Evolutionary conservation across 2,797 vertebrate genomes (phyloP).

Genomic region (Phylloscopus collybita): DNA sequence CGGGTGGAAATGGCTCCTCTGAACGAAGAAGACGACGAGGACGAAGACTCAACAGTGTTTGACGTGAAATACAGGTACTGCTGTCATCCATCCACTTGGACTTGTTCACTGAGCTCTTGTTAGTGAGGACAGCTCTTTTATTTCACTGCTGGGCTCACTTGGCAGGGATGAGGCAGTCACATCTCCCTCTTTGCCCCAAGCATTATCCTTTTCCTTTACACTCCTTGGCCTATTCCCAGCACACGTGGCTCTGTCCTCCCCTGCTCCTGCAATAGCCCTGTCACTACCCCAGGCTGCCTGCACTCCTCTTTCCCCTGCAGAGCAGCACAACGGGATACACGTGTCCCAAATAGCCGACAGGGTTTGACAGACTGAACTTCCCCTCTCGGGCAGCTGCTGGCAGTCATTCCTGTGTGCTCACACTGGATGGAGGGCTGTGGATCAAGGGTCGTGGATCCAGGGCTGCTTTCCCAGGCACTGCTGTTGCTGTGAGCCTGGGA

Average conservation of each 20-base stretch:
- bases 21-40: conserved; percentile 92
- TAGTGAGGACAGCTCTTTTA: background rate
- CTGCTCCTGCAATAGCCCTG: background rate
- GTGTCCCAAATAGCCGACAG: background rate
- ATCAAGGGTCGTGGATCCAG: background rate
- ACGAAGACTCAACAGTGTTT: conserved; percentile 94
- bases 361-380: background rate
- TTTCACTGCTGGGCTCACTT: background rate
- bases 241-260: background rate
- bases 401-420: accelerated
- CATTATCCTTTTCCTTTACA: background rate
- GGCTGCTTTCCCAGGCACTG: background rate
- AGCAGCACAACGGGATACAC: background rate
- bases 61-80: conserved; percentile 95
- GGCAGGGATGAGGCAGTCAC: background rate
- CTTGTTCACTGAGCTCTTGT: background rate
- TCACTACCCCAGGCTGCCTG: background rate
- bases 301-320: background rate
- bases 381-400: background rate
- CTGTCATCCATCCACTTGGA: background rate
- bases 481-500: background rate
- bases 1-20: conserved; percentile 96
- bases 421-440: background rate
- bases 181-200: background rate
- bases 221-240: background rate